These are phyloP conservation scores for Morus bassanus DNA, from an alignment of 2,797 vertebrate species.

Conservation along the genomic window DNA sequence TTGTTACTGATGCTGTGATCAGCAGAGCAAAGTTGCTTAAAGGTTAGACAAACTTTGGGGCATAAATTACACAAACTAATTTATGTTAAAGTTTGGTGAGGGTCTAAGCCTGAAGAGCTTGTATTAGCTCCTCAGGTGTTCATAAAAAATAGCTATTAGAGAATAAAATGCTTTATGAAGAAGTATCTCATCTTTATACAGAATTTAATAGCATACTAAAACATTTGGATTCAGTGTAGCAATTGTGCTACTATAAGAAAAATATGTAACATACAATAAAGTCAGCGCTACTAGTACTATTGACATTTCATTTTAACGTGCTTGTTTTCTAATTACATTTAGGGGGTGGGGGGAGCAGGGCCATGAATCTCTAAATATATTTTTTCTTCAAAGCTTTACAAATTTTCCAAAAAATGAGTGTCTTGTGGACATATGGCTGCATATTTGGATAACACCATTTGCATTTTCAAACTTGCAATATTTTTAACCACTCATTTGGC, in stretches of 20 bases:
- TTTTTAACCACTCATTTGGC: slow-evolving; percentile 80
- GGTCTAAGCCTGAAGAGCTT: slow-evolving; percentile 25
- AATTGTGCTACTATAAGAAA: slow-evolving; percentile 45
- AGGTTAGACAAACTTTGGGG: slow-evolving; percentile 77
- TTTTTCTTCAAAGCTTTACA: slow-evolving; percentile 77
- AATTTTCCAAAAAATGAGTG: slow-evolving; percentile 74
- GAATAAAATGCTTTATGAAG: slow-evolving; percentile 35
- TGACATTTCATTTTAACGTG: slow-evolving; percentile 54
- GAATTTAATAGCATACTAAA: slow-evolving; percentile 16
- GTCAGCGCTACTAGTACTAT: slow-evolving; percentile 7
- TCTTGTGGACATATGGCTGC: slow-evolving; percentile 84
- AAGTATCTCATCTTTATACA: background rate
- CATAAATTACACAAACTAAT: slow-evolving; percentile 73
- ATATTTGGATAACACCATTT: slow-evolving; percentile 84
- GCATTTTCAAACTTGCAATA: slow-evolving; percentile 82
- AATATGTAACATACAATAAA: slow-evolving; percentile 42
- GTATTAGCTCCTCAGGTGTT: slow-evolving; percentile 32
- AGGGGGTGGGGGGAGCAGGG: background rate
- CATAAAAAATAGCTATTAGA: slow-evolving; percentile 44
- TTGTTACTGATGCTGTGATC: slow-evolving; percentile 79
- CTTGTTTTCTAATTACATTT: slow-evolving; percentile 36
- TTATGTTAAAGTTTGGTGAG: slow-evolving; percentile 59
- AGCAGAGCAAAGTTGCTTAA: slow-evolving; percentile 78
- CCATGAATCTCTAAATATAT: slow-evolving; percentile 71
- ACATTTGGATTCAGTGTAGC: slow-evolving; percentile 18